phyloP scores from a whole-genome alignment of 37 sponge, comb jelly and placozoan genomes.

The Hormiphora californensis region DNA sequence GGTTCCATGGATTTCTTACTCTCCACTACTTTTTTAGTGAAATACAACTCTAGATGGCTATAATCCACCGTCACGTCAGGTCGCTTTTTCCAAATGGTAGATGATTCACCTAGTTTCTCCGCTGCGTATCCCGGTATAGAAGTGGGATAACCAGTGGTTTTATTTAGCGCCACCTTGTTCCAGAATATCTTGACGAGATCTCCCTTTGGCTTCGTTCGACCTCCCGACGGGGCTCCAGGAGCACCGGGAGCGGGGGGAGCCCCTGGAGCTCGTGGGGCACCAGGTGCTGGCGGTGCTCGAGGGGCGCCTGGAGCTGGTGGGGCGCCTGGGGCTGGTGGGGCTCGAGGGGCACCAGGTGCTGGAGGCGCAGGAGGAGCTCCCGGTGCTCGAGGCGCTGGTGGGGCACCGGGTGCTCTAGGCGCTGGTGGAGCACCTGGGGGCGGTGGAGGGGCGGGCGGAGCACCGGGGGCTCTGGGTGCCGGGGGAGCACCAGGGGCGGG shows the following conservation, averaged over 20 bases:
- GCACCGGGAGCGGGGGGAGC: background rate
- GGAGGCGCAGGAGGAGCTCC: conserved; percentile 55
- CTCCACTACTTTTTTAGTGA: background rate
- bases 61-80: conserved; percentile 25
- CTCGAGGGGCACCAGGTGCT: conserved; percentile 14
- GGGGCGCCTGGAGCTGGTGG: background rate
- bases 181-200: conserved; percentile 70
- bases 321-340: conserved; percentile 14
- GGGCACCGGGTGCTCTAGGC: background rate
- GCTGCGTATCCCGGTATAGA: conserved; percentile 27
- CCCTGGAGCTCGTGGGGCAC: background rate
- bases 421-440: background rate
- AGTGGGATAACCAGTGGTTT: conserved; percentile 19
- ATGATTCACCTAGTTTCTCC: conserved; percentile 5
- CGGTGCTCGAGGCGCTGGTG: background rate
- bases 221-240: background rate
- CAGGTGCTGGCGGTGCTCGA: background rate
- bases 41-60: background rate
- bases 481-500: conserved; percentile 54
- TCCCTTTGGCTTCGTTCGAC: background rate
- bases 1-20: background rate
- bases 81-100: conserved; percentile 35
- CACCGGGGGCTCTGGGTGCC: conserved; percentile 43
- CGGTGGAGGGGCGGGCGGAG: conserved; percentile 55
- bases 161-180: conserved; percentile 59